Evolutionary conservation across 2,113 vertebrate species (phyloP), one percentile per base, ranked within the genome.

Genomic region (Oxygymnocypris stewartii): DNA sequence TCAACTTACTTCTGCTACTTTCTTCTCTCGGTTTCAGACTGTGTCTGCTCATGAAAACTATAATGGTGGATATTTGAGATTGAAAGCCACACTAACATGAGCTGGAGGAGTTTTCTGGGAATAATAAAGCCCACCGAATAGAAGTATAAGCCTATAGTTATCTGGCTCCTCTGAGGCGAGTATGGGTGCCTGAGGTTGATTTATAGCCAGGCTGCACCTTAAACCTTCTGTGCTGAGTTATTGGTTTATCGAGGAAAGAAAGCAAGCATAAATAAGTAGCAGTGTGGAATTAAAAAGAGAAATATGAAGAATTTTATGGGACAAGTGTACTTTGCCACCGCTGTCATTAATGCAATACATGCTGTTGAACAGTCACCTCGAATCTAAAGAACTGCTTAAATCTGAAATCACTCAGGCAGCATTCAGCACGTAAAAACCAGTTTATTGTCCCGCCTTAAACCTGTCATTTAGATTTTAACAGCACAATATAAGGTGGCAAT

Each of bases 181-280:
- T 82, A 63, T 75, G 51, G 65, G 28, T 84, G 85, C 49, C 61
- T 49, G 71, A 69, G 73, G 84, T 89, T 87, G 82, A 89, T 89
- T 82, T 82, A 78, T 44, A 23, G 44, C 25, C 37, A 81, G 73
- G 54, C 65, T 88, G 59, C 47, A 37, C 84, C 74, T 74, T 74
- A 75, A 77, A 79, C 73, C 49, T 51, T 86, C 37, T 73, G 25
- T 69, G 87, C 84, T 57, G 57, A n/a, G 73, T 85, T 87, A 87
- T 79, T 89, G 86, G 79, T 84, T 83, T 77, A 88, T 69, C 10
- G 79, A 79, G 67, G 54, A 80, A 81, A 44, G 76, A 49, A 67
- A 69, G 49, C 25, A 47, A 51, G 51, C 44, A 31, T 18, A 49
- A 10, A 35, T 25, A 44, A 86, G 51, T 42, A 65, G 31, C 18